Base-by-base conservation (phyloP, 2,797 vertebrate genomes). In the Tragopan temminckii region DNA sequence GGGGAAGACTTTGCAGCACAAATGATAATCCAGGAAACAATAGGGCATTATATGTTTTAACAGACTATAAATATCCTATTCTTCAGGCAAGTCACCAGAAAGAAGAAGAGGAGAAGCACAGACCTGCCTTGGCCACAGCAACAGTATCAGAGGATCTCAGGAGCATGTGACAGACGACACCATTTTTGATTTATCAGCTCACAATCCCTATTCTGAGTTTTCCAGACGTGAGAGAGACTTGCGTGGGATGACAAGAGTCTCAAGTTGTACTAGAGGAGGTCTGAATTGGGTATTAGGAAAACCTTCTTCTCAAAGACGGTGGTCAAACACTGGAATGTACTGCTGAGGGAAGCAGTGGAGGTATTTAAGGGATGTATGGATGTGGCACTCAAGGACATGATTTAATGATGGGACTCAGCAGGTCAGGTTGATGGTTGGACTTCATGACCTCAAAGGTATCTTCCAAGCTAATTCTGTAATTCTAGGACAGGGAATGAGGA, bases 1-100 rank as follows among this genome's bases (percentile, higher is more conserved):
- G 17, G 23, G 33, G 12, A 61, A 62, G 45, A 24, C 43, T 58
- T 61, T 12, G 40, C 19, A 35, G 13, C 13, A 40, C 35, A 40
- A 38, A 36, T 27, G 29, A 79, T 19, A 85, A 71, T 45, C 18
- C 57, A 35, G 67, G 67, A 85, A 88, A 79, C 1, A 71, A 17
- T 3, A 1, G 0, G 12, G 14, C 16, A 13, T 57, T 70, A 52
- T 0, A 0, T 7, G 11, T n/a, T 36, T 53, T 3, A 67, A 33
- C 13, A 85, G 61, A 76, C 8, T 12, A 7, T 19, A 77, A 80
- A 78, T 36, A 63, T 9, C 7, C 7, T 12, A 31, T 33, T 85
- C 20, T 80, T 82, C 48, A 70, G 33, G 33, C 11, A 89, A 64
- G 19, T 59, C 59, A 23, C 16, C 27, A 24, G 33, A 90, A 81